phyloP scores from a whole-genome alignment of 2,113 vertebrate genomes.

The Bucco capensis region DNA sequence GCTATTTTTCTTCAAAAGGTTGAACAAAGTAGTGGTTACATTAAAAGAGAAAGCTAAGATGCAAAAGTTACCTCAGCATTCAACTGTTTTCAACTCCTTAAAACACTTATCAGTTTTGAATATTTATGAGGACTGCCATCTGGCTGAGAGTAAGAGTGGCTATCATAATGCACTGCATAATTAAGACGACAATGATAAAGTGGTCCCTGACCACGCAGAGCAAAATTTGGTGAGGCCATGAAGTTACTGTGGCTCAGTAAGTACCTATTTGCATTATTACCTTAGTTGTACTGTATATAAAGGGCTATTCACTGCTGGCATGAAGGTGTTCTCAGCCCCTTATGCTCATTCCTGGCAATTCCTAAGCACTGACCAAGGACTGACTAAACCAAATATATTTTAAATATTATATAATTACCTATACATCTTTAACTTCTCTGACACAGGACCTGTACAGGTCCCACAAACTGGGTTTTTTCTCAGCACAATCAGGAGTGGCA shows the following conservation, averaged over 20 bases:
- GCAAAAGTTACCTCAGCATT: neutral
- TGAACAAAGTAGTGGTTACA: neutral
- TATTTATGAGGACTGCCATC: neutral
- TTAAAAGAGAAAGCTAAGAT: neutral
- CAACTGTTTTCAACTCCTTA: neutral
- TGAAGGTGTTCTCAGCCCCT: neutral
- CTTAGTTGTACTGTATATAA: neutral
- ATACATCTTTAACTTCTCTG: neutral
- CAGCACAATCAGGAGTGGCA: neutral
- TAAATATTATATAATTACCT: neutral
- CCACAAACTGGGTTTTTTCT: neutral
- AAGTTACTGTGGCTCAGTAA: neutral
- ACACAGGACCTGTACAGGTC: fast-evolving
- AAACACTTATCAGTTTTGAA: neutral
- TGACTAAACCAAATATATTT: neutral
- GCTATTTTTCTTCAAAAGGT: neutral
- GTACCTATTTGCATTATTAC: neutral
- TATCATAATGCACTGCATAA: neutral
- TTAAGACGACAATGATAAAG: neutral
- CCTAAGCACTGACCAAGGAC: neutral
- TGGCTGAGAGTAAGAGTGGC: neutral
- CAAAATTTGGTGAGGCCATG: neutral
- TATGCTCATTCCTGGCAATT: neutral
- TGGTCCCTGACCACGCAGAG: neutral
- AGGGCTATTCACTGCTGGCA: neutral